A percentile compares a stretch with the other conserved stretches of the same genome.
Evolutionary conservation across 1,140 invertebrate species (phyloP).

Genomic region (Periplaneta americana): DNA sequence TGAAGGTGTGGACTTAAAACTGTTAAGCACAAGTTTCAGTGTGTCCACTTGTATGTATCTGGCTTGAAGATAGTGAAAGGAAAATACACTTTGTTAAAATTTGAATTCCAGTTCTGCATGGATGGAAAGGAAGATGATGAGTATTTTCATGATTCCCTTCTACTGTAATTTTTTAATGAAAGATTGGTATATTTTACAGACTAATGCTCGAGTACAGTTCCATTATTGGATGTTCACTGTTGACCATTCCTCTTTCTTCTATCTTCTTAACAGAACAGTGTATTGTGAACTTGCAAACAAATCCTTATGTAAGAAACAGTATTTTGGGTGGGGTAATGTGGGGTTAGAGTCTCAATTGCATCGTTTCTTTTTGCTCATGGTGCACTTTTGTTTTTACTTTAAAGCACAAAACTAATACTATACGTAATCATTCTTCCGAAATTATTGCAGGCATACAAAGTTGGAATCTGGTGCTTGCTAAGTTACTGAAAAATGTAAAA

Average conservation of each 20-base stretch:
- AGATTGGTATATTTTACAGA: slow-evolving; percentile 11
- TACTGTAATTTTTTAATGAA: neutral
- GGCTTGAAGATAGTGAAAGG: neutral
- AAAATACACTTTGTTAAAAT: neutral
- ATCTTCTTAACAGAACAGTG: neutral
- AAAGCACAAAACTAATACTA: slow-evolving; percentile 11
- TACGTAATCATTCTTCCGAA: slow-evolving; percentile 15
- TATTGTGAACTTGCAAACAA: neutral
- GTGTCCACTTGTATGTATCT: neutral
- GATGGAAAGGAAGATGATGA: neutral
- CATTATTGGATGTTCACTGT: neutral
- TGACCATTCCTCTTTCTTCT: slow-evolving; percentile 4
- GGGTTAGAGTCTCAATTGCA: neutral
- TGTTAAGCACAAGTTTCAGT: neutral
- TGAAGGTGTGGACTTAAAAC: neutral
- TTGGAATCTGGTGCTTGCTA: slow-evolving; percentile 12
- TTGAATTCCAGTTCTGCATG: neutral
- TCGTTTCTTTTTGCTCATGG: slow-evolving; percentile 14
- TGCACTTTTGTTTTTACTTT: slow-evolving; percentile 8
- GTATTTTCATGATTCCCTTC: slow-evolving; percentile 13
- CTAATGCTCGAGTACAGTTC: neutral
- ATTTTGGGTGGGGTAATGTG: neutral
- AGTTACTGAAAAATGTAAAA: neutral
- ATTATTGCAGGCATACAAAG: neutral
- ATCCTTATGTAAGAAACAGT: neutral